Base-by-base conservation (phyloP, 2,797 vertebrate species). In the Zalophus californianus region DNA sequence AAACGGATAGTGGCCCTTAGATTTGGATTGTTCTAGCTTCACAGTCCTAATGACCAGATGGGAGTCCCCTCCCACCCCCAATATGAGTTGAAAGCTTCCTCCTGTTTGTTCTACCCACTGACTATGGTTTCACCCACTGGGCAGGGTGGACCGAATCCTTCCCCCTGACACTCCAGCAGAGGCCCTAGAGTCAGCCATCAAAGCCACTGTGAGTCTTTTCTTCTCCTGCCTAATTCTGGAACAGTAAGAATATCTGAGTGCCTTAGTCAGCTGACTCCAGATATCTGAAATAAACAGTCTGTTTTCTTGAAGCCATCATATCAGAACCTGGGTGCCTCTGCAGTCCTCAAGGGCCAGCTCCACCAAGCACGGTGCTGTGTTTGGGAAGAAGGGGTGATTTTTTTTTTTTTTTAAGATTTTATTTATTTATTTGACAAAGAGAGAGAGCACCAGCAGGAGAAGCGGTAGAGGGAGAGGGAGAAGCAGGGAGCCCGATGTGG, bases 311-410 rank as follows among this genome's bases (percentile, higher is more conserved):
- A 78, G 27, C 7, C 32, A 15, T 52, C 10, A 0, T 2, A 0
- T 35, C 5, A 54, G 72, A 82, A 50, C 5, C 72, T 4, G 11
- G 13, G 25, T 9, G 29, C 13, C 35, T 72, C 18, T 66, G 62
- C 14, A 25, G 29, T 9, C 1, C 5, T 23, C 44, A 3, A 1
- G 23, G 12, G 10, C 35, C n/a, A 8, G 35, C 4, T 32, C 1
- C 0, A 5, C 4, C 3, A 56, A 60, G 44, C 23, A 0, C 0
- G 54, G 23, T 23, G 29, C 56, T 18, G 5, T 5, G 8, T 56
- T 70, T 75, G 58, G 66, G 56, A 60, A 52, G 62, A 79, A 86
- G 35, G 16, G 25, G 16, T 6, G 60, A 25, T 25, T 75, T 66
- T 12, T 44, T 44, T 44, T 44, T 44, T 44, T 44, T 44, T 44